Evolutionary conservation across 1,140 invertebrate species (phyloP), one percentile per base, ranked within the genome.

Genomic region (Platyscapa corneri): DNA sequence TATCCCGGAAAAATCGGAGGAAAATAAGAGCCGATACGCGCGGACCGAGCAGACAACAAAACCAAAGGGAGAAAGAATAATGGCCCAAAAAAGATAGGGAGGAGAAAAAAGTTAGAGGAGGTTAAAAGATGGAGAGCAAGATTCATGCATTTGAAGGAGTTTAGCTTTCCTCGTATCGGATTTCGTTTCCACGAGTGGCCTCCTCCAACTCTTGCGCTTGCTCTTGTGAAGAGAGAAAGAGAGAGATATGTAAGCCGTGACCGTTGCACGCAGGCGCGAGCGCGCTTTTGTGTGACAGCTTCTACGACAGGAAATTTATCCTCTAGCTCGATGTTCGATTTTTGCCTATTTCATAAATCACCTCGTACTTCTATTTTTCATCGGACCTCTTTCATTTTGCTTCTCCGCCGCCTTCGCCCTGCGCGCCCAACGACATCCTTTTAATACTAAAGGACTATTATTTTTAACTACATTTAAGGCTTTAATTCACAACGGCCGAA

Each of bases 101-200:
- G 78, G 70, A 56, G 34, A 75, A n/a, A 70, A 75, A 81, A 42
- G n/a, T 60, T 7, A 74, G 20, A 83, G 80, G 72, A 39, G 65
- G 76, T 30, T 77, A 75, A 85, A 84, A 82, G 78, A 84, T 80
- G 83, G 83, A 77, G 82, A 87, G 87, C 87, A 86, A 88, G 87
- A 87, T 87, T 87, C 86, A 86, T 88, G 87, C 88, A 89, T 87
- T 88, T 56, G 88, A 75, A 83, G 81, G 81, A 83, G 72, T 75
- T 83, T 82, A 82, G 80, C 80, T 70, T 74, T 46, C 67, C 65
- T n/a, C 80, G 80, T 82, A 82, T 82, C 80, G 80, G 80, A 82
- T 82, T 82, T 82, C 80, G 80, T 82, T 82, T 82, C 80, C 65
- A 37, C 80, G 80, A 82, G 80, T 72, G 46, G 65, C 32, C 65